phyloP scores from a whole-genome alignment of 2,113 vertebrate species.

The Passer montanus region DNA sequence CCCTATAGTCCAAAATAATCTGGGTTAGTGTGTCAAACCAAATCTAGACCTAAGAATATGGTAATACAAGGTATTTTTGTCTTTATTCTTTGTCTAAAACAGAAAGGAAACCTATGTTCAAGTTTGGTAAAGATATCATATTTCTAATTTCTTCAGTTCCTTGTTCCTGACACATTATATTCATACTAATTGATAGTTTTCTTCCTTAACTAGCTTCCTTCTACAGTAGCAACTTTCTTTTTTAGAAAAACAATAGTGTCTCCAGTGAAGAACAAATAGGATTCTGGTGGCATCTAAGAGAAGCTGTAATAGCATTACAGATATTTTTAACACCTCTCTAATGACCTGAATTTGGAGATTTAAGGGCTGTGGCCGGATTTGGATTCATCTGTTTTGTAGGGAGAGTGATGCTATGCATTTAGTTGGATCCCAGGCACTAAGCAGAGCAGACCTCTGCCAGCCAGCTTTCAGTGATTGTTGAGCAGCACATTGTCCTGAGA shows the following conservation, averaged over 20 bases:
- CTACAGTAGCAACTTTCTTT: not conserved
- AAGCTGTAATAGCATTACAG: not conserved
- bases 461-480: not conserved
- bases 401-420: not conserved
- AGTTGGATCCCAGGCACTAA: not conserved
- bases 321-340: slow-evolving; percentile 16
- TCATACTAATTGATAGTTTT: not conserved
- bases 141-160: not conserved
- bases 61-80: not conserved
- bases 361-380: not conserved
- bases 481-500: not conserved
- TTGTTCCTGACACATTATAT: not conserved
- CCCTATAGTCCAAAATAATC: not conserved
- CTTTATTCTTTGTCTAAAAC: not conserved
- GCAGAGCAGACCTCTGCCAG: not conserved
- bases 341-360: slow-evolving; percentile 24
- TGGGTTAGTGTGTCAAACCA: not conserved
- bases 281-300: not conserved
- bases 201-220: not conserved
- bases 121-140: not conserved
- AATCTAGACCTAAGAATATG: not conserved
- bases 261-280: not conserved
- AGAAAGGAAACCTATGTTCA: not conserved
- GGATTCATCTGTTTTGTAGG: not conserved
- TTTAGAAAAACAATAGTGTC: not conserved